Evolutionary conservation across 2,888 invertebrate species (phyloP).

Genomic region (Aphodius sticticus): DNA sequence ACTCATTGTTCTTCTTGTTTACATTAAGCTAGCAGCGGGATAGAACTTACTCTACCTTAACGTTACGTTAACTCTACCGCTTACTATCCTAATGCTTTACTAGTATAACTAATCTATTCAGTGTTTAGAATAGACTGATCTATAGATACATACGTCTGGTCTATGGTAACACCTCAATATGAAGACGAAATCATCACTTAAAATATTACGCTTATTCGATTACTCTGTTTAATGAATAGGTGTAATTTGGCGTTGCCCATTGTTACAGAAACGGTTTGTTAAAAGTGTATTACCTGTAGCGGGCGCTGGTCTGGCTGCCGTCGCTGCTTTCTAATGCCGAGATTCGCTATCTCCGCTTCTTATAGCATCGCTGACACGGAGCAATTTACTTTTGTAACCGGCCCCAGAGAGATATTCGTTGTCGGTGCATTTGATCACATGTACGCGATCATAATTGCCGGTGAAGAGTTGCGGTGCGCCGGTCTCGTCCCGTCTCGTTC

Average conservation of each 20-base stretch:
- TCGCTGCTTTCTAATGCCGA: background rate
- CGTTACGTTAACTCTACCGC: too few relatives aligned
- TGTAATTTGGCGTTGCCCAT: background rate
- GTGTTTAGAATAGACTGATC: too few relatives aligned
- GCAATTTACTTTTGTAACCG: constrained; percentile 4
- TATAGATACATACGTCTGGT: too few relatives aligned
- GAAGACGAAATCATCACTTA: too few relatives aligned
- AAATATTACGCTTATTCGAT: background rate
- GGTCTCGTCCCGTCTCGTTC: constrained; percentile 8
- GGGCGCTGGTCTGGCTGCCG: background rate
- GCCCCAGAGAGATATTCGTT: constrained; percentile 7
- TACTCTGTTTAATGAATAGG: background rate
- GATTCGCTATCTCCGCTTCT: constrained; percentile 4
- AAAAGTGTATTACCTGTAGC: background rate
- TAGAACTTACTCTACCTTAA: too few relatives aligned
- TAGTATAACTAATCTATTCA: too few relatives aligned
- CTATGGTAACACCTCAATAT: too few relatives aligned
- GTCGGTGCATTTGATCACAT: constrained; percentile 24
- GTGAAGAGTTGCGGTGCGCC: background rate
- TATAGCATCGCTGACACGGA: constrained; percentile 4
- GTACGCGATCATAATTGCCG: constrained; percentile 19
- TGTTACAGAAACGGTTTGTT: background rate
- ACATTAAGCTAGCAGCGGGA: too few relatives aligned
- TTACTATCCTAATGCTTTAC: too few relatives aligned
- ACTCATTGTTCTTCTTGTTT: too few relatives aligned